Percentiles rank a stretch among this genome's conserved stretches.
phyloP scores from a whole-genome alignment of 2,113 vertebrate species.

The Scartelaos histophorus region DNA sequence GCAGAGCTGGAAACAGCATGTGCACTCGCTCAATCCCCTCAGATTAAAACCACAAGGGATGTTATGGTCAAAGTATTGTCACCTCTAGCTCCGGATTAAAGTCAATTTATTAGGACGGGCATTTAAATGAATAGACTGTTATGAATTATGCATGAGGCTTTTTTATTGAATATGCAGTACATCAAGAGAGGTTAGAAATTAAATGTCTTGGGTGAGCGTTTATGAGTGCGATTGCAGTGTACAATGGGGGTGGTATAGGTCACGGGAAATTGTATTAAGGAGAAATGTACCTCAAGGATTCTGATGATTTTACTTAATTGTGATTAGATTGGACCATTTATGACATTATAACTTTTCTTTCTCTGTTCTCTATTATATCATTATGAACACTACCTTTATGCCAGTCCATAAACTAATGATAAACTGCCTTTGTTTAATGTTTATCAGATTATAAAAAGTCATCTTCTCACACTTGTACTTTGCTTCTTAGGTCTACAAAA shows the following conservation, averaged over 20 bases:
- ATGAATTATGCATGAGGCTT: background rate
- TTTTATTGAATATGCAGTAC: conserved; percentile 1
- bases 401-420: no score
- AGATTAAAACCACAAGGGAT: conserved; percentile 52
- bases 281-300: background rate
- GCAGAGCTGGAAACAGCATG: conserved; percentile 6
- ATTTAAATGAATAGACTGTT: conserved; percentile 22
- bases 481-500: no score
- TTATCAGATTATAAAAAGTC: no score
- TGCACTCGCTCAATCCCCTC: conserved; percentile 43
- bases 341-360: no score
- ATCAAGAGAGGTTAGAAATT: background rate
- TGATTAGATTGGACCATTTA: background rate
- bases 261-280: background rate
- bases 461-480: no score
- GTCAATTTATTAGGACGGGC: conserved; percentile 17
- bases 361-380: no score
- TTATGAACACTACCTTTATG: no score
- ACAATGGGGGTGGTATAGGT: background rate
- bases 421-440: no score
- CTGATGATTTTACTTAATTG: background rate
- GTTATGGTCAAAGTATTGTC: conserved; percentile 31
- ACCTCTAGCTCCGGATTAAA: conserved; percentile 45
- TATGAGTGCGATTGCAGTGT: background rate
- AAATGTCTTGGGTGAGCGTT: background rate